These are phyloP conservation scores for Perca schrenkii DNA, from an alignment of 2,113 vertebrate genomes.

Conservation along the genomic window DNA sequence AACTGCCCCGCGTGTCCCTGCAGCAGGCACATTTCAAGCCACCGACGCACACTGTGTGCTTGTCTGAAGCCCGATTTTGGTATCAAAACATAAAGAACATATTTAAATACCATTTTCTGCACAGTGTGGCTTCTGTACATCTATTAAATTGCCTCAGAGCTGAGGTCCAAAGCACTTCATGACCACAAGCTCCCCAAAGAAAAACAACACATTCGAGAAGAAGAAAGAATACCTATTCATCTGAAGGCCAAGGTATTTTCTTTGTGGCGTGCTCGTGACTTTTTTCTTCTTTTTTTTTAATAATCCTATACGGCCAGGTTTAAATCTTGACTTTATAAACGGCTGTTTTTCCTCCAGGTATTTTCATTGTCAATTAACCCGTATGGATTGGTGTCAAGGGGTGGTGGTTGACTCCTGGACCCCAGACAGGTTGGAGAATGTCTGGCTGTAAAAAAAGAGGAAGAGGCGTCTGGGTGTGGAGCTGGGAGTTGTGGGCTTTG, in stretches of 20 bases:
- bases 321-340: slow-evolving; percentile 60
- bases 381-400: slow-evolving; percentile 73
- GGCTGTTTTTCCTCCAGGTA: slow-evolving; percentile 60
- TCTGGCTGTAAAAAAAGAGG: slow-evolving; percentile 64
- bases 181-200: slow-evolving; percentile 72
- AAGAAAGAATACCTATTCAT: slow-evolving; percentile 74
- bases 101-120: slow-evolving; percentile 66
- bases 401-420: slow-evolving; percentile 59
- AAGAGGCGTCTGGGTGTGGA: slow-evolving; percentile 58
- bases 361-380: slow-evolving; percentile 78
- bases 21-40: slow-evolving; percentile 16
- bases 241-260: slow-evolving; percentile 59
- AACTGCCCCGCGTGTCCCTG: slow-evolving; percentile 32
- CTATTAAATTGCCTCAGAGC: slow-evolving; percentile 68
- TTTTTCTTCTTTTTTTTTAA: slow-evolving; percentile 36
- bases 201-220: slow-evolving; percentile 63
- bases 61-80: slow-evolving; percentile 24
- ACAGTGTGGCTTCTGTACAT: slow-evolving; percentile 57
- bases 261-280: slow-evolving; percentile 37
- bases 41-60: slow-evolving; percentile 15
- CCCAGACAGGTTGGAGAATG: slow-evolving; percentile 66
- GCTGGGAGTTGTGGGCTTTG: slow-evolving; percentile 45
- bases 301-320: slow-evolving; percentile 64
- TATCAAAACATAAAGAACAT: slow-evolving; percentile 70
- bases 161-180: slow-evolving; percentile 64